Percentiles rank a stretch among this genome's conserved stretches.
These are phyloP conservation scores for Bellardia pandia DNA, from an alignment of 2,888 invertebrate genomes.

Conservation along the genomic window DNA sequence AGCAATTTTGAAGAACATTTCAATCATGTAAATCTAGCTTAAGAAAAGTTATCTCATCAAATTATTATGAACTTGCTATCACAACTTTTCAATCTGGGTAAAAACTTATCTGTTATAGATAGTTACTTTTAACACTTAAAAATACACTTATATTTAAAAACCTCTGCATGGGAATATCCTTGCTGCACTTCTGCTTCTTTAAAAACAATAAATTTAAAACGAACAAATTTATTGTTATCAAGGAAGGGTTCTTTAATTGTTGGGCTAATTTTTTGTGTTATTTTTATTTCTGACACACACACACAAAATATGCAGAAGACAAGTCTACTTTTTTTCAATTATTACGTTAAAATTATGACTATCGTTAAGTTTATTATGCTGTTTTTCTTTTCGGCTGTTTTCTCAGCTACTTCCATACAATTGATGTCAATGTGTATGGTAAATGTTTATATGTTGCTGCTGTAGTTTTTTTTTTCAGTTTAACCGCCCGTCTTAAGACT, in stretches of 20 bases:
- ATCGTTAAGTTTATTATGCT: slow-evolving; percentile 52
- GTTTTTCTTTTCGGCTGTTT: slow-evolving; percentile 12
- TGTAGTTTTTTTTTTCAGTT: slow-evolving; percentile 19
- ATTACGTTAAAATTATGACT: slow-evolving; percentile 62
- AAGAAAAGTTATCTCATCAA: too few species aligned
- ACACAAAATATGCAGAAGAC: not conserved
- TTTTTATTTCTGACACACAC: not conserved
- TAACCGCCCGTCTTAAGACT: slow-evolving; percentile 61
- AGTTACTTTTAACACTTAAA: too few species aligned
- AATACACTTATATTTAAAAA: not conserved
- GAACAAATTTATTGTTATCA: slow-evolving; percentile 17
- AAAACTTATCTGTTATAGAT: too few species aligned
- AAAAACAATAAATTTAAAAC: not conserved
- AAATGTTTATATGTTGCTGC: slow-evolving; percentile 1
- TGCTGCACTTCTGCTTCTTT: slow-evolving; percentile 1
- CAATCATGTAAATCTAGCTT: too few species aligned
- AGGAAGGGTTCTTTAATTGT: not conserved
- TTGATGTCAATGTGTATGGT: not conserved
- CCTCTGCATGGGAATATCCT: not conserved
- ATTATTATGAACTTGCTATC: too few species aligned
- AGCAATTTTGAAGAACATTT: too few species aligned
- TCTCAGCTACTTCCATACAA: slow-evolving; percentile 18
- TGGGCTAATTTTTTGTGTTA: not conserved
- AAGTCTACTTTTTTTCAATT: slow-evolving; percentile 50
- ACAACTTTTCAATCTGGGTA: too few species aligned